Conservation (phyloP, 2,113 vertebrate species). For the Trichomycterus rosablanca region DNA sequence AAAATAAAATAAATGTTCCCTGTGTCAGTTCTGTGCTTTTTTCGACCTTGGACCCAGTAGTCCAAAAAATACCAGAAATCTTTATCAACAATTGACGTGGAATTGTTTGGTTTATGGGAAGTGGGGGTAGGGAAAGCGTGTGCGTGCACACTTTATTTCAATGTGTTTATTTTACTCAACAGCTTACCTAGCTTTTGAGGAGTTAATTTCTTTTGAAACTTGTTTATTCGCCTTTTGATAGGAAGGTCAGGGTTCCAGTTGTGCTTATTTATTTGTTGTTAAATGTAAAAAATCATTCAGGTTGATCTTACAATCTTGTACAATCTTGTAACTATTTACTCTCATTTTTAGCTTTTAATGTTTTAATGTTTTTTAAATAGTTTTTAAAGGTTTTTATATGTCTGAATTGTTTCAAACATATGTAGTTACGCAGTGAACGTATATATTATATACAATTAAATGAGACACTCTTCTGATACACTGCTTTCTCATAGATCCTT, state of each 20-base stretch:
- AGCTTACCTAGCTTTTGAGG: no score
- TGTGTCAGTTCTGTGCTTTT: no score
- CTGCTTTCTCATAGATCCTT: no score
- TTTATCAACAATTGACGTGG: slow-evolving; percentile 2
- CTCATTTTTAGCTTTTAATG: neutral
- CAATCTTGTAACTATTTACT: no score
- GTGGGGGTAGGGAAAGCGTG: neutral
- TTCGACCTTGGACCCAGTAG: slow-evolving; percentile 21
- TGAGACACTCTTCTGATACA: no score
- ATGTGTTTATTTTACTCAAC: slow-evolving; percentile 1
- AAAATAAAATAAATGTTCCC: no score
- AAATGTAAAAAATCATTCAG: neutral
- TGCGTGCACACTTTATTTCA: neutral
- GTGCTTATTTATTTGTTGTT: no score
- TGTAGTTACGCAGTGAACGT: no score
- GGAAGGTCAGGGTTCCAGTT: neutral
- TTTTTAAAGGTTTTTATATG: no score
- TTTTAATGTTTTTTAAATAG: neutral
- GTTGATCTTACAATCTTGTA: no score
- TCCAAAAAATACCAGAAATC: neutral
- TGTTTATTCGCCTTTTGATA: slow-evolving; percentile 1
- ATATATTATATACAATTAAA: no score
- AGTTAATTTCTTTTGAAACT: neutral
- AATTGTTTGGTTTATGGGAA: slow-evolving; percentile 23
- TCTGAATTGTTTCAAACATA: no score